Evolutionary conservation across 2,797 vertebrate species (phyloP).

Genomic region (Sebastes itinus): DNA sequence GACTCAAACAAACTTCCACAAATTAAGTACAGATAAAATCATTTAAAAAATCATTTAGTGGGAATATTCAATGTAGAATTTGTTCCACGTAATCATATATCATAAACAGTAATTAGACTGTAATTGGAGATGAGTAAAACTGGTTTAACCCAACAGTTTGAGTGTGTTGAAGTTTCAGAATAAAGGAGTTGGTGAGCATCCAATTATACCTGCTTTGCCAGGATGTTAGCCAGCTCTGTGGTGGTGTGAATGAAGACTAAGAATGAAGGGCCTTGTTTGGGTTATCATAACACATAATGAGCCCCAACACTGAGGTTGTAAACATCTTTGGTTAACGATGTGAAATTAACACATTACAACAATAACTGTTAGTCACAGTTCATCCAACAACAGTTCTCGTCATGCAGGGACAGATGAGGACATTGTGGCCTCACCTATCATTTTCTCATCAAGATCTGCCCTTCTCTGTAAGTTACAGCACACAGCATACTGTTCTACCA

Average conservation of each 20-base stretch:
- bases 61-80: neutral
- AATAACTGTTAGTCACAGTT: neutral
- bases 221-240: neutral
- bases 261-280: neutral
- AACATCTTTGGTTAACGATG: neutral
- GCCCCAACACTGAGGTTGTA: neutral
- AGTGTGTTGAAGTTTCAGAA: neutral
- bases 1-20: neutral
- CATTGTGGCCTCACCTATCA: too few species aligned
- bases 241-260: neutral
- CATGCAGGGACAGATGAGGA: neutral
- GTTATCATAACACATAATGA: neutral
- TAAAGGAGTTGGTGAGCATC: neutral
- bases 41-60: neutral
- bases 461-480: neutral
- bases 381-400: neutral
- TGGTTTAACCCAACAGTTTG: constrained; percentile 9
- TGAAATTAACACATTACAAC: neutral
- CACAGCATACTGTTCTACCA: neutral
- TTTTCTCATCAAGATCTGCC: neutral
- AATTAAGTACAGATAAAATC: neutral
- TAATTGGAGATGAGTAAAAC: neutral
- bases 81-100: neutral
- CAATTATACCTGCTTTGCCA: neutral
- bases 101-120: neutral